Conservation (phyloP, 2,113 vertebrate species). For the Spermophilus dauricus region DNA sequence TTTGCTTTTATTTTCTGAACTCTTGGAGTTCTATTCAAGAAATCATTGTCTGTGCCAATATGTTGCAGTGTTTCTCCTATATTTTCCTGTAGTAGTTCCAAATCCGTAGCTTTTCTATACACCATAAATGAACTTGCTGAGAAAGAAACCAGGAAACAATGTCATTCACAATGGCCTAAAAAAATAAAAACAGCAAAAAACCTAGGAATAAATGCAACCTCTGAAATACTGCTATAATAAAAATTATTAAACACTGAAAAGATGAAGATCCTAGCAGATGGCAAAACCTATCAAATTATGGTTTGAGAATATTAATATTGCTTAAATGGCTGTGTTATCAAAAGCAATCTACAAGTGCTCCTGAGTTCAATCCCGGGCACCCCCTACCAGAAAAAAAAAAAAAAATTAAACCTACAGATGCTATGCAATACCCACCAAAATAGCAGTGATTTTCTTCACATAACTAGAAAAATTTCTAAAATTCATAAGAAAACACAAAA, state of each 20-base stretch:
- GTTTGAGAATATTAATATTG: background rate
- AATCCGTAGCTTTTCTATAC: background rate
- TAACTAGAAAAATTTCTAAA: background rate
- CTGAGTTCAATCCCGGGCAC: too few relatives aligned
- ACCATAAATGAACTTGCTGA: background rate
- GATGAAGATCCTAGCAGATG: background rate
- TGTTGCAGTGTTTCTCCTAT: background rate
- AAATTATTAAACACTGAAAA: background rate
- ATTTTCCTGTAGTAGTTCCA: background rate
- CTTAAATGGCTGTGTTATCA: background rate
- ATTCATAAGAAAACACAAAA: background rate
- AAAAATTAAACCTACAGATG: too few relatives aligned
- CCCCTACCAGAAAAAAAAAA: too few relatives aligned
- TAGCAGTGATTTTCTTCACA: background rate
- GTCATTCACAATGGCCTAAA: background rate
- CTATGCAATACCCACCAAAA: background rate
- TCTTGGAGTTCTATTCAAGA: background rate
- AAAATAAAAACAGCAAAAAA: background rate
- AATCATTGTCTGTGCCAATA: background rate
- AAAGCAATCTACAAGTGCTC: background rate
- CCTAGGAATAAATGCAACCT: too few relatives aligned
- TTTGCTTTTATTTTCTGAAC: background rate
- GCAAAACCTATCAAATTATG: background rate
- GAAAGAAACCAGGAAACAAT: background rate
- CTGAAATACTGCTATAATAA: background rate